These are phyloP conservation scores for Beroe ovata DNA, from an alignment of 37 sponge, comb jelly and placozoan species.

Conservation along the genomic window DNA sequence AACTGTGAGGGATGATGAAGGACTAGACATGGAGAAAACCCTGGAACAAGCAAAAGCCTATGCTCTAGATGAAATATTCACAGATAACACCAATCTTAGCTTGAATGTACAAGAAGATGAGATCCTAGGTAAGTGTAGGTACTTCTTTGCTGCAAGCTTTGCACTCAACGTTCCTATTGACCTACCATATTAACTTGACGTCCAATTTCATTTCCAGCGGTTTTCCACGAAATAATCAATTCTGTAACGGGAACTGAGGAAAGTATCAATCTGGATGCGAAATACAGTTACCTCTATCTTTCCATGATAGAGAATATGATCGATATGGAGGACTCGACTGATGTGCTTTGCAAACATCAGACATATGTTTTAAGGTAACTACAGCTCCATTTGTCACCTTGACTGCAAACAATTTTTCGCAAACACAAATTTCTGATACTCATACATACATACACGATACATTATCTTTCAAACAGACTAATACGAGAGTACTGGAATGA, in stretches of 20 bases:
- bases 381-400: too few relatives aligned
- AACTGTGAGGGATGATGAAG: constrained; percentile 41
- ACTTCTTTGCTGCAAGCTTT: too few relatives aligned
- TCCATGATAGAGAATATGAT: constrained; percentile 64
- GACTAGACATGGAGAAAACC: constrained; percentile 16
- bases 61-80: constrained; percentile 57
- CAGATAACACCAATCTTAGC: constrained; percentile 61
- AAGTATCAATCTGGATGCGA: not conserved
- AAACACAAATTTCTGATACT: too few relatives aligned
- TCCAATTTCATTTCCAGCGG: not conserved
- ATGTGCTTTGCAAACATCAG: constrained; percentile 41
- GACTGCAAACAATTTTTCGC: too few relatives aligned
- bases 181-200: too few relatives aligned
- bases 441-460: too few relatives aligned
- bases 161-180: too few relatives aligned
- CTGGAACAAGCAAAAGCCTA: constrained; percentile 46
- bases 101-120: constrained; percentile 62
- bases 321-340: constrained; percentile 66
- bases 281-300: constrained; percentile 59
- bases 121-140: constrained; percentile 46
- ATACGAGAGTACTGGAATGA: constrained; percentile 64
- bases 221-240: constrained; percentile 30
- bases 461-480: not conserved
- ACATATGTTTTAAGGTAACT: constrained; percentile 47
- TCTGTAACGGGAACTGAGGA: constrained; percentile 5